Evolutionary conservation across 2,888 invertebrate species (phyloP), one percentile per base, ranked within the genome.

Genomic region (Sepioteuthis lessoniana): DNA sequence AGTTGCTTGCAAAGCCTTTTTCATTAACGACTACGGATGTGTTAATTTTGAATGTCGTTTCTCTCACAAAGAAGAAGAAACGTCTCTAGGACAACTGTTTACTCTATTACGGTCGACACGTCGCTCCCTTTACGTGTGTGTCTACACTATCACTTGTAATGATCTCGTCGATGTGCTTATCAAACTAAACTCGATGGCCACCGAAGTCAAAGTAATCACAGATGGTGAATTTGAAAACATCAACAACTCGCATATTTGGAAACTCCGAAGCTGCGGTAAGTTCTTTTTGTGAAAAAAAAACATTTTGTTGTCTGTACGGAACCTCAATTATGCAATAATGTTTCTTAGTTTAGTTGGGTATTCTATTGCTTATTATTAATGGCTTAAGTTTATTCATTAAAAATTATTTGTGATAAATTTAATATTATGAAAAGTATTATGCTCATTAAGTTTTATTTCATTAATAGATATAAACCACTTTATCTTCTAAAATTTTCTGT

Each of bases 71-170:
- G 95, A 95, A 37, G 95, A 95, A 50, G 95, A 95, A 37, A 96
- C 95, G 37, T 96, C 96, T 31, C 95, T 96, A 19, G 96, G 96
- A 95, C 95, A 96, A 94, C 94, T 97, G 35, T 96, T 96, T 93
- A 94, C 94, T 55, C 95, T 95, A 94, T 94, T 97, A 38, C 94
- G 95, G 28, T 95, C 95, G n/a, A 96, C 97, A 35, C 95, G 95
- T 90, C 90, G 94, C n/a, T 95, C 97, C 25, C 96, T 98, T 90
- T 98, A 98, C 96, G 97, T 98, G 21, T 98, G 98, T 96, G 98
- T 98, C 96, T 98, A 98, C 96, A 97, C 98, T 31, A 97, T 98
- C 90, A 98, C 98, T 0, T 98, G 98, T 95, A 95, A 97, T 42
- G 97, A 98, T 94, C 96, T 98, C 37, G 97, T 97, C 0, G 97